Percentiles rank a stretch among this genome's conserved stretches.
These are phyloP conservation scores for Altica lythri DNA, from an alignment of 2,888 invertebrate species.

Conservation along the genomic window DNA sequence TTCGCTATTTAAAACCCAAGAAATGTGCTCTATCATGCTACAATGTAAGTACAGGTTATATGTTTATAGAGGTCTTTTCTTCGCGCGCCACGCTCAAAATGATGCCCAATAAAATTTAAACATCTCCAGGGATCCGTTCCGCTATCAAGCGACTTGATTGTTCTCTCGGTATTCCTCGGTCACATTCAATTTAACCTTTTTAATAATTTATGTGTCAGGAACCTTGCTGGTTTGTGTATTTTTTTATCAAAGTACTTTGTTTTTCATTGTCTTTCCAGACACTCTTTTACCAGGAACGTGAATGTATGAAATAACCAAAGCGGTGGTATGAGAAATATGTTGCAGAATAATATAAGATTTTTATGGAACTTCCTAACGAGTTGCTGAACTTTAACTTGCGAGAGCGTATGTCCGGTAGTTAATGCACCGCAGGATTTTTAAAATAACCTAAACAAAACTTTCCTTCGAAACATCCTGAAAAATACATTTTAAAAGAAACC, in stretches of 20 bases:
- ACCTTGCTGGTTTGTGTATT: constrained; percentile 2
- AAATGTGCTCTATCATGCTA: background rate
- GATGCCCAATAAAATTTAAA: constrained; percentile 21
- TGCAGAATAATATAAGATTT: no score
- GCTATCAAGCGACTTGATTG: constrained; percentile 19
- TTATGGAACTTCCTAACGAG: no score
- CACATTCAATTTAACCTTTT: constrained; percentile 21
- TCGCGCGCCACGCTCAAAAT: constrained; percentile 9
- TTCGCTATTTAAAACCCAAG: background rate
- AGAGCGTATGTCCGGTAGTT: no score
- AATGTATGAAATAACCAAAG: no score
- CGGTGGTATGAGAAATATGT: no score
- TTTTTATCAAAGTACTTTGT: constrained; percentile 8
- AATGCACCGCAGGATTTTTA: no score
- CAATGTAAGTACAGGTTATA: background rate
- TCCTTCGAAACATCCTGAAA: no score
- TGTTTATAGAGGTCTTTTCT: background rate
- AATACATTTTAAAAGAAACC: no score
- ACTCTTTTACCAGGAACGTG: no score
- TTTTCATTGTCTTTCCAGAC: background rate
- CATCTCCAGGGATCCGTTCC: constrained; percentile 17
- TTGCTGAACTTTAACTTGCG: no score
- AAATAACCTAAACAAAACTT: no score
- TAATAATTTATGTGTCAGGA: constrained; percentile 16
- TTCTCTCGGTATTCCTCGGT: constrained; percentile 15